These are phyloP conservation scores for Oryzias melastigma DNA, from an alignment of 2,113 vertebrate species.

Conservation along the genomic window DNA sequence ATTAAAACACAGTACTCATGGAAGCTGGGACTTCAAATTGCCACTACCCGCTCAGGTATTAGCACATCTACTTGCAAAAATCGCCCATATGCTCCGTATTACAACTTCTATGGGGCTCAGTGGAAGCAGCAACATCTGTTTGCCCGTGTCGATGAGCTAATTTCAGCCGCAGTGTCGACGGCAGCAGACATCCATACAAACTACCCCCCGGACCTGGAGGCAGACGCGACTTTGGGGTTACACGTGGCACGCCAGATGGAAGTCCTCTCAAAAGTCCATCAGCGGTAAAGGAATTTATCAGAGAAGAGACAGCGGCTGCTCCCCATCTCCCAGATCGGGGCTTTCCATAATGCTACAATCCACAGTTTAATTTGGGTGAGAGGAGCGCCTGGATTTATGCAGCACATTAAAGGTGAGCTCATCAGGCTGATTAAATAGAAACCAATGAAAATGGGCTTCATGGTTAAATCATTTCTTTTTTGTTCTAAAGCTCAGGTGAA, in stretches of 20 bases:
- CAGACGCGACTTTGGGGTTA: constrained; percentile 58
- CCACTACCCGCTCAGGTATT: constrained; percentile 36
- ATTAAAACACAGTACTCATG: constrained; percentile 33
- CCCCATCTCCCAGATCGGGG: constrained; percentile 37
- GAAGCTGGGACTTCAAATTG: constrained; percentile 21
- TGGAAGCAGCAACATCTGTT: constrained; percentile 78
- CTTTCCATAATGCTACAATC: constrained; percentile 47
- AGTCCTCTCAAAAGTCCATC: constrained; percentile 64
- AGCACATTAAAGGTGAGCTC: constrained; percentile 42
- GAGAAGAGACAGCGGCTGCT: constrained; percentile 52
- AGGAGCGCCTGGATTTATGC: constrained; percentile 32
- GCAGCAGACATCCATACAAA: constrained; percentile 72
- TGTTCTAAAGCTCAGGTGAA: constrained; percentile 28
- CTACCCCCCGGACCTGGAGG: constrained; percentile 60
- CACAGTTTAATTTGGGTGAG: constrained; percentile 38
- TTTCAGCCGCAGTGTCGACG: constrained; percentile 65
- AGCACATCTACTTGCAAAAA: constrained; percentile 32
- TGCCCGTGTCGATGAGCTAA: constrained; percentile 67
- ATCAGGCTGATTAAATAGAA: constrained; percentile 58
- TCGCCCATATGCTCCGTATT: constrained; percentile 55
- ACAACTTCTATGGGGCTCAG: constrained; percentile 69
- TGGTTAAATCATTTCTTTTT: constrained; percentile 46
- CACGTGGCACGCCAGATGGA: constrained; percentile 75
- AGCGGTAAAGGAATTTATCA: constrained; percentile 56
- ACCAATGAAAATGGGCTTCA: constrained; percentile 46